Conservation (phyloP, 2,797 vertebrate species). For the Gymnothorax javanicus region DNA sequence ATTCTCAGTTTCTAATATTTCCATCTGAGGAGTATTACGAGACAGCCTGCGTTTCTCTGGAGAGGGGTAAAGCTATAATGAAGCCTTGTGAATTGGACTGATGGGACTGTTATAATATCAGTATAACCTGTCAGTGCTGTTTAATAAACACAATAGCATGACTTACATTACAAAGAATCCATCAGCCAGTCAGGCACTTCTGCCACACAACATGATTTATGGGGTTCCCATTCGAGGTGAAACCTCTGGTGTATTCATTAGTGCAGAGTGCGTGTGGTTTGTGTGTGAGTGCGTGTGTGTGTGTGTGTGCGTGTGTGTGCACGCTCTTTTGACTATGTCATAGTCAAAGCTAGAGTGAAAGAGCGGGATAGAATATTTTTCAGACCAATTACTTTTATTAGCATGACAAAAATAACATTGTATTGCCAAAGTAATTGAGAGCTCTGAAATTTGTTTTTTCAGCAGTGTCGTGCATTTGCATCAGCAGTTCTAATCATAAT, state of each 20-base stretch:
- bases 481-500: background rate
- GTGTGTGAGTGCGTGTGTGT: no score
- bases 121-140: background rate
- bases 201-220: background rate
- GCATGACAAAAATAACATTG: background rate
- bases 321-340: no score
- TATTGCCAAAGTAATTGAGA: background rate
- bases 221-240: background rate
- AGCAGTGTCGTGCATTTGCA: background rate
- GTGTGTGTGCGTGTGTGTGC: no score
- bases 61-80: background rate
- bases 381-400: background rate
- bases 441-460: background rate
- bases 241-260: background rate
- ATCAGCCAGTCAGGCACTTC: background rate
- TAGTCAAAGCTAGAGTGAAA: background rate
- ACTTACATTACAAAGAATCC: background rate
- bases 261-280: background rate
- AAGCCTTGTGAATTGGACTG: background rate
- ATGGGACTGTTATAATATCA: background rate
- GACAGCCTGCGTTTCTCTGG: background rate
- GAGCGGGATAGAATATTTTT: background rate
- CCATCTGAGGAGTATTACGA: background rate
- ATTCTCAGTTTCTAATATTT: background rate
- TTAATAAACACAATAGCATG: background rate